Conservation (phyloP, 2,888 invertebrate genomes). For the Rhopalosiphum nymphaeae region DNA sequence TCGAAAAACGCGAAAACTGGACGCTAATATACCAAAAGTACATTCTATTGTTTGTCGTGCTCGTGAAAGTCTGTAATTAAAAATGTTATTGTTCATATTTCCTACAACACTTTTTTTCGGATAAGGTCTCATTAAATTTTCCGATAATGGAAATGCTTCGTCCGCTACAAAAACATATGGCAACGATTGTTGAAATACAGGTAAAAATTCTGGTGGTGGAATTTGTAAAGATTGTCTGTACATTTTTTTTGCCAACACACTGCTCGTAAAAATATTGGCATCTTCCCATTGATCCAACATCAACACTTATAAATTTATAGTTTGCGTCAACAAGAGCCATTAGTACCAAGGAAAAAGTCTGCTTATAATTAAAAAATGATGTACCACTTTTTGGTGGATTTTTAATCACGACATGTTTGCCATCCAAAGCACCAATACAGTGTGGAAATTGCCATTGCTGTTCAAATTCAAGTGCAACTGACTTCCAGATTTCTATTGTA, state of each 20-base stretch:
- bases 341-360: no score
- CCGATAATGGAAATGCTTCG: background rate
- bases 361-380: no score
- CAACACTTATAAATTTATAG: no score
- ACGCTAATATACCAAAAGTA: background rate
- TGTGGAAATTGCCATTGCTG: no score
- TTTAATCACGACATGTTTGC: no score
- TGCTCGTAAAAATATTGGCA: slow-evolving; percentile 32
- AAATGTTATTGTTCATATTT: slow-evolving; percentile 16
- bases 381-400: no score
- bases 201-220: slow-evolving; percentile 19
- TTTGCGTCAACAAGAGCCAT: no score
- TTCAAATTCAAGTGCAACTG: slow-evolving; percentile 18
- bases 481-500: slow-evolving; percentile 49
- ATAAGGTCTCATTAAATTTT: slow-evolving; percentile 17
- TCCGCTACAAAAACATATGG: background rate
- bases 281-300: no score
- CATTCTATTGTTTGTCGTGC: slow-evolving; percentile 13
- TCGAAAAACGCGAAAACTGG: background rate
- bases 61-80: slow-evolving; percentile 17
- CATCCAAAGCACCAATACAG: no score
- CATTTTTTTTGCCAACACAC: slow-evolving; percentile 22
- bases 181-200: background rate
- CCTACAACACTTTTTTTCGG: background rate
- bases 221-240: slow-evolving; percentile 5